These are phyloP conservation scores for Venustaconcha ellipsiformis DNA, from an alignment of 1,140 invertebrate species.

Conservation along the genomic window DNA sequence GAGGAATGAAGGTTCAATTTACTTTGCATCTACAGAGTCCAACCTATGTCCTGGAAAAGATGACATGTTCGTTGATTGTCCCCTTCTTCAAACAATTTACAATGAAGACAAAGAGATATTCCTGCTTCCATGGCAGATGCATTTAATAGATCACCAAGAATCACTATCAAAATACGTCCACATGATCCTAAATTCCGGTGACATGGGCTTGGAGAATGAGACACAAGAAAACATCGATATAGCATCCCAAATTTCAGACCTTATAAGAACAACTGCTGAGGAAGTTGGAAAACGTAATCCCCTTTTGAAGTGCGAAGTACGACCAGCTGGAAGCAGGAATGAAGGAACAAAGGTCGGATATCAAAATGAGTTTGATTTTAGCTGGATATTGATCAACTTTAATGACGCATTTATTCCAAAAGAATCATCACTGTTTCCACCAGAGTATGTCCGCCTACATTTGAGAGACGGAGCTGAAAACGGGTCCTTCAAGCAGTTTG, in stretches of 20 bases:
- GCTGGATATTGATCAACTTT: conserved; percentile 11
- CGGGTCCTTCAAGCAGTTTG: not conserved
- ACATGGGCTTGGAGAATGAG: conserved; percentile 17
- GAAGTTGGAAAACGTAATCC: conserved; percentile 2
- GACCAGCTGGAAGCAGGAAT: conserved; percentile 12
- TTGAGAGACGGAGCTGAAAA: not conserved
- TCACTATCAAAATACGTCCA: conserved; percentile 1
- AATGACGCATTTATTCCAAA: not conserved
- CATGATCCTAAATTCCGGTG: not conserved
- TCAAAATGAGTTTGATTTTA: conserved; percentile 28
- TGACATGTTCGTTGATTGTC: conserved; percentile 12
- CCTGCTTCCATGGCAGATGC: not conserved
- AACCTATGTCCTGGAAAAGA: not conserved
- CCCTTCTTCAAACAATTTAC: conserved; percentile 8
- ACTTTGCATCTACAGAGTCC: not conserved
- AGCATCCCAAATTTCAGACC: not conserved
- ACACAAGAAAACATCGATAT: conserved; percentile 20
- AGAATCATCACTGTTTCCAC: conserved; percentile 3
- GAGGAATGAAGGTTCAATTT: not conserved
- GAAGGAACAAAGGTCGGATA: conserved; percentile 24
- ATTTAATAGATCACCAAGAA: conserved; percentile 2
- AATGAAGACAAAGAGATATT: conserved; percentile 10
- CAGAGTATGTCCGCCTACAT: conserved; percentile 9
- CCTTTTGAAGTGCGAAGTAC: conserved; percentile 8
- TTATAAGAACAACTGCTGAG: conserved; percentile 1